phyloP scores from a whole-genome alignment of 1,140 invertebrate genomes.

The Brachionus koreanus region DNA sequence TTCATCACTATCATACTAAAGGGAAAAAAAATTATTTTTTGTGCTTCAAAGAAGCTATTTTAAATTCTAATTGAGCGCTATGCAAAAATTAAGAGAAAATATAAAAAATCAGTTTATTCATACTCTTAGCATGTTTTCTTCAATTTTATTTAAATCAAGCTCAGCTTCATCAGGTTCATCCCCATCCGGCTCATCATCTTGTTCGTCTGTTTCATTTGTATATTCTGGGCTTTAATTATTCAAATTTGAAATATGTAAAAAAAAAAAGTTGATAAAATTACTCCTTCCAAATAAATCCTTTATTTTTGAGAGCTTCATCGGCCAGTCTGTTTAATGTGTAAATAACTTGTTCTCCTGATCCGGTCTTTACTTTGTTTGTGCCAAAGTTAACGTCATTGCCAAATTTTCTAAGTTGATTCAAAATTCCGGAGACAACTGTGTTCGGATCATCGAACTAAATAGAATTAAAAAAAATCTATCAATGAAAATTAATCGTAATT shows the following conservation, averaged over 20 bases:
- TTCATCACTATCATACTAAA: conserved; percentile 49
- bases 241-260: not conserved
- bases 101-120: not conserved
- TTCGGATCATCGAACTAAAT: conserved; percentile 81
- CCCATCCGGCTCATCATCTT: conserved; percentile 68
- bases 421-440: conserved; percentile 75
- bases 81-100: not conserved
- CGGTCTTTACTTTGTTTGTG: conserved; percentile 82
- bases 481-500: not conserved
- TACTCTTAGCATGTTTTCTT: conserved; percentile 71
- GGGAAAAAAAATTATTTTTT: not conserved
- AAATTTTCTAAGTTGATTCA: conserved; percentile 70
- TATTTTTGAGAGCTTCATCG: conserved; percentile 70
- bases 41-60: too few species aligned
- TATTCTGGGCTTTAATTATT: conserved; percentile 54
- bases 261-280: conserved; percentile 50
- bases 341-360: conserved; percentile 78
- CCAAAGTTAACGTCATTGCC: conserved; percentile 76
- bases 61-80: too few species aligned
- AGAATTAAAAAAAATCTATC: not conserved
- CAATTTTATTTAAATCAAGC: conserved; percentile 75
- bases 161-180: conserved; percentile 75
- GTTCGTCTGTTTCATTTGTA: conserved; percentile 58
- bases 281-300: conserved; percentile 66
- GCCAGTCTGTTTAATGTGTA: conserved; percentile 74